Base-by-base conservation (phyloP, 2,888 invertebrate genomes). In the Lydus trimaculatus region DNA sequence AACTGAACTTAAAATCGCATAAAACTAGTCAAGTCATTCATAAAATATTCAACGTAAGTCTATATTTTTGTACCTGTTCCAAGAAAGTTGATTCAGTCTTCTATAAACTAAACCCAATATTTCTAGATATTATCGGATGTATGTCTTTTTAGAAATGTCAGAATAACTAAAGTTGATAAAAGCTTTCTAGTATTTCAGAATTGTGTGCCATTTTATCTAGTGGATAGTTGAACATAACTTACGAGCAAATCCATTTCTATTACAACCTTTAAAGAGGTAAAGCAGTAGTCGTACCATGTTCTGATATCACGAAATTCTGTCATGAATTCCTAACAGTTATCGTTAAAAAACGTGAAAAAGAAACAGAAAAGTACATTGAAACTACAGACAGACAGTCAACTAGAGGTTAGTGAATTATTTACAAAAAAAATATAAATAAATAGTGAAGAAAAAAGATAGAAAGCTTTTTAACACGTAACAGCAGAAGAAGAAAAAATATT, bases 401-500 rank as follows among this genome's bases (percentile, higher is more conserved):
- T n/a, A n/a, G n/a, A 36, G 58, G 58, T 72, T 70, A 65, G 71
- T 72, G 72, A 76, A 72, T 74, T 76, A 77, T 78, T 75, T 58
- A 72, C 69, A 60, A 73, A 76, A 78, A 75, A 78, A 75, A 76
- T n/a, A n/a, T n/a, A n/a, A n/a, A n/a, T 72, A 76, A 78, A 78
- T 78, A 67, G 76, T 72, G 68, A 67, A 66, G 65, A 66, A 52
- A 61, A 20, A 33, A 66, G 65, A 68, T 43, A 58, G 23, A 20
- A 39, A 52, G 64, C 67, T 66, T 72, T 71, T 74, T 73, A 73
- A 72, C 75, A 71, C 73, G 73, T 76, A 25, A 48, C 48, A 48
- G n/a, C 6, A 48, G 13, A 9, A 28, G 4, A 28, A 28, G 28
- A 28, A 28, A 28, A 2, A 28, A 28, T 28, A 43, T 28, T 28